Evolutionary conservation across 2,888 invertebrate species (phyloP).

Genomic region (Pollenia angustigena): DNA sequence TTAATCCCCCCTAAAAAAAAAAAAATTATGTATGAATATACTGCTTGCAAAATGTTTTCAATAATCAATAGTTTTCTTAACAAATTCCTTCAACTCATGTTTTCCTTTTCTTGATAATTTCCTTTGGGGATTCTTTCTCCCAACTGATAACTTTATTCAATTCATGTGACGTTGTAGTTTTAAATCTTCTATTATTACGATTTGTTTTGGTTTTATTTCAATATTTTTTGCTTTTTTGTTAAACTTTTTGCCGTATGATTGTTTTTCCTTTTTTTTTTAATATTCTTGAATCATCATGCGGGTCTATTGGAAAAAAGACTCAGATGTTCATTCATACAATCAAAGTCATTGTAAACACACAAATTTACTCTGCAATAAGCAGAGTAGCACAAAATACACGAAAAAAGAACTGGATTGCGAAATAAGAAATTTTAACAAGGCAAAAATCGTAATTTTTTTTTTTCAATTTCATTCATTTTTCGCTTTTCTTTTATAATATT

Average conservation of each 20-base stretch:
- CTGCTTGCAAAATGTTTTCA: no score
- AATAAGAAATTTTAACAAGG: conserved; percentile 65
- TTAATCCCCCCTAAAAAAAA: no score
- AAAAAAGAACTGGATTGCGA: conserved; percentile 17
- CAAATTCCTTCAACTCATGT: neutral
- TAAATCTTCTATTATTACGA: conserved; percentile 48
- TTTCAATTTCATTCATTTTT: conserved; percentile 41
- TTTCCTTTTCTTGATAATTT: neutral
- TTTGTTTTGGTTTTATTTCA: conserved; percentile 44
- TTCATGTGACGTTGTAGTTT: conserved; percentile 64
- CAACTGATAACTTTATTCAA: conserved; percentile 53
- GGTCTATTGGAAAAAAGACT: conserved; percentile 58
- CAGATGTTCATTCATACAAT: conserved; percentile 67
- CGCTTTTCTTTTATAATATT: conserved; percentile 6
- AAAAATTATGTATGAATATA: no score
- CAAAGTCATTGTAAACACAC: conserved; percentile 25
- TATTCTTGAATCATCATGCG: conserved; percentile 53
- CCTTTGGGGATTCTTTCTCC: conserved; percentile 20
- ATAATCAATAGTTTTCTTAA: neutral
- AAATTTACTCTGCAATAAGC: neutral
- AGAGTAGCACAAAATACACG: neutral
- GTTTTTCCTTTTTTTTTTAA: neutral
- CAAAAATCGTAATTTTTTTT: conserved; percentile 58
- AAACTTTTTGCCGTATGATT: neutral
- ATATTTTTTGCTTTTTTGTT: conserved; percentile 5